phyloP scores from a whole-genome alignment of 2,113 vertebrate genomes.

The Capreolus pygargus region DNA sequence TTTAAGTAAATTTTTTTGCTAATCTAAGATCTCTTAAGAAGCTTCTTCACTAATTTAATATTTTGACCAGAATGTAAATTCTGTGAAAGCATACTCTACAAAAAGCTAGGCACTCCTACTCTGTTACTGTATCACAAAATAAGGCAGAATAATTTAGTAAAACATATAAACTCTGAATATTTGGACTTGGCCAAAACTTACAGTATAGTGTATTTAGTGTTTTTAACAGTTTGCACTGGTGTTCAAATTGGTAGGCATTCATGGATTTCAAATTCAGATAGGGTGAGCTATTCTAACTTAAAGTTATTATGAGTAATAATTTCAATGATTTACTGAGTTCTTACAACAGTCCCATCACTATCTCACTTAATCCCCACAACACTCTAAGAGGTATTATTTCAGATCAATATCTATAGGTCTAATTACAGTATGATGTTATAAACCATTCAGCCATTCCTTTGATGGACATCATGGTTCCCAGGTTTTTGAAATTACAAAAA shows the following conservation, averaged over 20 bases:
- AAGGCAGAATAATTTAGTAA: not conserved
- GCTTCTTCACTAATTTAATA: not conserved
- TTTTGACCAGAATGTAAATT: slow-evolving; percentile 29
- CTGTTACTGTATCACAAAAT: not conserved
- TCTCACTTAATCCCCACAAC: not conserved
- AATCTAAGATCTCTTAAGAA: not conserved
- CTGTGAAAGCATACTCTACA: not conserved
- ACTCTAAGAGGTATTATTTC: not conserved
- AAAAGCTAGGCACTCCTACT: not conserved
- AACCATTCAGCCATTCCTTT: not conserved
- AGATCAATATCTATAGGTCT: not conserved
- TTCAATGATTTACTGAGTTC: not conserved
- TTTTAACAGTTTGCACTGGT: not conserved
- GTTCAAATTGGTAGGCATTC: not conserved
- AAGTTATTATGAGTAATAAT: not conserved
- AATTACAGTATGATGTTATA: too few relatives aligned
- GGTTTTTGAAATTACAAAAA: not conserved
- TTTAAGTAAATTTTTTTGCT: slow-evolving; percentile 8
- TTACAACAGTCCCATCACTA: not conserved
- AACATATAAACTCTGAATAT: not conserved
- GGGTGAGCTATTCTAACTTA: not conserved
- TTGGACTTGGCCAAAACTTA: not conserved
- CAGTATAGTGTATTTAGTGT: not conserved
- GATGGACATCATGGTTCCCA: not conserved
- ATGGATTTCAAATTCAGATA: not conserved